phyloP scores from a whole-genome alignment of 2,888 invertebrate genomes.

The Theodoxus fluviatilis region DNA sequence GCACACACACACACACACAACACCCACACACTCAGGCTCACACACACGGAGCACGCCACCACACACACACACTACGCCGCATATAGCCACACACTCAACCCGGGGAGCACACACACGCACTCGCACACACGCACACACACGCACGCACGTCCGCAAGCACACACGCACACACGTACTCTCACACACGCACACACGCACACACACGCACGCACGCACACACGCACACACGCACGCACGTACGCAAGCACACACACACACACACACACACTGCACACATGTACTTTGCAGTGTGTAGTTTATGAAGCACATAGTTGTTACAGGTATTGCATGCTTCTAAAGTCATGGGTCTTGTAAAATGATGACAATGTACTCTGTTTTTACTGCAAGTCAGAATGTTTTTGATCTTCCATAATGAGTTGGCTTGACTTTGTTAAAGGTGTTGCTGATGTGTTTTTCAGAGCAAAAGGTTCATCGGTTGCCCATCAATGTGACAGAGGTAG shows the following conservation, averaged over 20 bases:
- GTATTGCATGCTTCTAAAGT: no score
- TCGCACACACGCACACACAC: background rate
- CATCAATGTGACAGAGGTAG: conserved; percentile 75
- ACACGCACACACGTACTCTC: background rate
- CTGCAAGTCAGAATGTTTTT: no score
- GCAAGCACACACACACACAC: conserved; percentile 5
- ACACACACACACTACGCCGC: background rate
- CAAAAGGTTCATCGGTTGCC: conserved; percentile 70
- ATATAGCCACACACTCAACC: background rate
- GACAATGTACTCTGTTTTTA: no score
- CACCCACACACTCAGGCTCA: background rate
- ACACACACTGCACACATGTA: conserved; percentile 9
- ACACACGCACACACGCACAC: background rate
- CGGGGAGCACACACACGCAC: background rate
- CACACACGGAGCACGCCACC: background rate
- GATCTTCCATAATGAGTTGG: no score
- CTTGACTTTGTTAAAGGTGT: background rate
- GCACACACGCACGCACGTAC: conserved; percentile 4
- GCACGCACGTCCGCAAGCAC: background rate
- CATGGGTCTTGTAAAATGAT: no score
- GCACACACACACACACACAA: background rate
- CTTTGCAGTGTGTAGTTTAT: background rate
- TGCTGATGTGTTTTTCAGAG: conserved; percentile 32
- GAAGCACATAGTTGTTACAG: no score
- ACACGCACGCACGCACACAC: background rate